phyloP scores from a whole-genome alignment of 1,140 invertebrate genomes.

The Heliconius hermathena region DNA sequence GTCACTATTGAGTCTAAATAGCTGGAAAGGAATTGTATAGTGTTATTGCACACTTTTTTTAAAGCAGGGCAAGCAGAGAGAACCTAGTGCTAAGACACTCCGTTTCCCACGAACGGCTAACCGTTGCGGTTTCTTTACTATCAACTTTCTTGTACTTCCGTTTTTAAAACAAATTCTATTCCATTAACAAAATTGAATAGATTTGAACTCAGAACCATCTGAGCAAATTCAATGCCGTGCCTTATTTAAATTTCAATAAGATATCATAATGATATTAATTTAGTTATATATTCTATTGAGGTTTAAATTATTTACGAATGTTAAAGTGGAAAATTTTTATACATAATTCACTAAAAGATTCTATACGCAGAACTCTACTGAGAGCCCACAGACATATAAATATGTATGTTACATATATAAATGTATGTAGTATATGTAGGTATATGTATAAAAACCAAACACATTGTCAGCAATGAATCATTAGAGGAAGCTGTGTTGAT shows the following conservation, averaged over 20 bases:
- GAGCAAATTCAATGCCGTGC: too few species aligned
- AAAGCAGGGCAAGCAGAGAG: too few species aligned
- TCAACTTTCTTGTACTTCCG: too few species aligned
- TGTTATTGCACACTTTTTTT: too few species aligned
- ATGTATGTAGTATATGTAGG: background rate
- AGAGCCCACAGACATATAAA: background rate
- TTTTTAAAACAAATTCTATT: too few species aligned
- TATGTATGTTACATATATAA: background rate
- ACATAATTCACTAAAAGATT: background rate
- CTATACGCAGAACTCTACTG: background rate
- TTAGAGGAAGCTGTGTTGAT: background rate
- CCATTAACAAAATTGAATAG: background rate
- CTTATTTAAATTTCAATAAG: too few species aligned
- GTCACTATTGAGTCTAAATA: background rate
- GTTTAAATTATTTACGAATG: background rate
- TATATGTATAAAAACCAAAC: background rate
- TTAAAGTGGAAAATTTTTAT: background rate
- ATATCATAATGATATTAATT: background rate
- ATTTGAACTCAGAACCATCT: background rate
- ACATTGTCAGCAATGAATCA: constrained; percentile 10
- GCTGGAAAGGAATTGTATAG: too few species aligned
- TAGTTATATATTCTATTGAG: background rate
- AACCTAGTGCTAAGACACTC: too few species aligned
- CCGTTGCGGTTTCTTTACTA: too few species aligned
- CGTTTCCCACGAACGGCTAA: too few species aligned